phyloP scores from a whole-genome alignment of 2,113 vertebrate genomes.

The Speoplatyrhinus poulsoni region DNA sequence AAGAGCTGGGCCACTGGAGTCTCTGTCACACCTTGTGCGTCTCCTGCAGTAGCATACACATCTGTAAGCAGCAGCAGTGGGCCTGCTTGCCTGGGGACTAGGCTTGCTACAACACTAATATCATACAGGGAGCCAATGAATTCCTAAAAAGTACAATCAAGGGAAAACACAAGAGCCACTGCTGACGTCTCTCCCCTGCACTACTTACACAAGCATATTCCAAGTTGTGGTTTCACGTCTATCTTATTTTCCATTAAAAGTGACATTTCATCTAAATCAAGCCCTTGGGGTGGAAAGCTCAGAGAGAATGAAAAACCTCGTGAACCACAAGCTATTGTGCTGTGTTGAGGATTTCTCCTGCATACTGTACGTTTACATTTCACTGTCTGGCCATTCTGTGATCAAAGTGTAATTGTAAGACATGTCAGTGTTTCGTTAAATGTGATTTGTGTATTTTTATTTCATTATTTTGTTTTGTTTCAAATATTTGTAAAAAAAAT shows the following conservation, averaged over 20 bases:
- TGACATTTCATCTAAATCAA: conserved; percentile 86
- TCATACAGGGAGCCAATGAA: conserved; percentile 69
- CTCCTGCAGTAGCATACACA: conserved; percentile 21
- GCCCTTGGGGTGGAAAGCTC: conserved; percentile 74
- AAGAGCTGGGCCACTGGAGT: not conserved
- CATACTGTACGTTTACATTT: conserved; percentile 46
- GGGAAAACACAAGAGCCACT: conserved; percentile 57
- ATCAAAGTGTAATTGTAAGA: too few species aligned
- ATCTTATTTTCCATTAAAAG: conserved; percentile 85
- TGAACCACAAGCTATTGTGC: conserved; percentile 14
- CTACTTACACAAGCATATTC: conserved; percentile 67
- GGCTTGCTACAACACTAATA: conserved; percentile 71
- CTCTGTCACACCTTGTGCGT: too few species aligned
- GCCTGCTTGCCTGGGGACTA: conserved; percentile 40
- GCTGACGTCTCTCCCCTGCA: conserved; percentile 39
- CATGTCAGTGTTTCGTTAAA: too few species aligned
- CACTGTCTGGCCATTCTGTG: not conserved
- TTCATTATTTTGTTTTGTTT: too few species aligned
- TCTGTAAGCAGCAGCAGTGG: conserved; percentile 51
- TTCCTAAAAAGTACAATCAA: conserved; percentile 69
- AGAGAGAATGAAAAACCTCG: conserved; percentile 61
- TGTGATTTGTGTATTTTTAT: too few species aligned
- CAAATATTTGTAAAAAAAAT: too few species aligned
- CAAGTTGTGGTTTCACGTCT: conserved; percentile 75
- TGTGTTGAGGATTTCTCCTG: conserved; percentile 60